phyloP scores from a whole-genome alignment of 2,888 invertebrate genomes.

The Hanleya hanleyi region DNA sequence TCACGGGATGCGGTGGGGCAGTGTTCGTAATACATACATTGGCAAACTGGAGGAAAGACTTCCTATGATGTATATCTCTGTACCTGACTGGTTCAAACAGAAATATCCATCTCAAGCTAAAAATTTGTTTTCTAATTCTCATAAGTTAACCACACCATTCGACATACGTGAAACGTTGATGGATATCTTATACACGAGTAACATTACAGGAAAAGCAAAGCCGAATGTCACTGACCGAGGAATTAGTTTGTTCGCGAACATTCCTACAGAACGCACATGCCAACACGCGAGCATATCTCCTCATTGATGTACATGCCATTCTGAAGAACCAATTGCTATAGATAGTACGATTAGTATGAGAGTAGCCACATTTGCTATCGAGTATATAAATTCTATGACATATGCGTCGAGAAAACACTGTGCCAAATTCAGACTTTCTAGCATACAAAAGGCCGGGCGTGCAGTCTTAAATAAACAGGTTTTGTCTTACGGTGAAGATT shows the following conservation, averaged over 20 bases:
- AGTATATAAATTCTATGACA: conserved; percentile 81
- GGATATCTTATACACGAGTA: conserved; percentile 77
- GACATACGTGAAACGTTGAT: conserved; percentile 86
- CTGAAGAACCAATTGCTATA: conserved; percentile 77
- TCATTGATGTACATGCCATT: conserved; percentile 93
- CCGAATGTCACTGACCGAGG: conserved; percentile 33
- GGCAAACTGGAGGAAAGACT: conserved; percentile 85
- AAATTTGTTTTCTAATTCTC: conserved; percentile 80
- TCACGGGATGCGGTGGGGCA: conserved; percentile 91
- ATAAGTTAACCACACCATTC: conserved; percentile 84
- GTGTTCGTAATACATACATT: conserved; percentile 86
- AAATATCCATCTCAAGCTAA: conserved; percentile 79
- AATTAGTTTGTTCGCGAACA: conserved; percentile 83
- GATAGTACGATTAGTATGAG: conserved; percentile 77
- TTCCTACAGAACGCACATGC: conserved; percentile 85
- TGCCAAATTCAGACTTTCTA: conserved; percentile 77
- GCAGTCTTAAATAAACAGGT: no score
- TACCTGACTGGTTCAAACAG: conserved; percentile 83
- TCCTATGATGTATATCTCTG: conserved; percentile 83
- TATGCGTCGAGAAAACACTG: no score
- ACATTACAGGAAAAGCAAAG: background rate
- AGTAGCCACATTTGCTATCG: conserved; percentile 79
- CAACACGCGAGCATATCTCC: conserved; percentile 84
- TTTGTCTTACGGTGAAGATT: conserved; percentile 81
- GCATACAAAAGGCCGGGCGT: no score